Evolutionary conservation across 2,797 vertebrate genomes (phyloP), one percentile per base, ranked within the genome.

Genomic region (Onychomys arenicola): DNA sequence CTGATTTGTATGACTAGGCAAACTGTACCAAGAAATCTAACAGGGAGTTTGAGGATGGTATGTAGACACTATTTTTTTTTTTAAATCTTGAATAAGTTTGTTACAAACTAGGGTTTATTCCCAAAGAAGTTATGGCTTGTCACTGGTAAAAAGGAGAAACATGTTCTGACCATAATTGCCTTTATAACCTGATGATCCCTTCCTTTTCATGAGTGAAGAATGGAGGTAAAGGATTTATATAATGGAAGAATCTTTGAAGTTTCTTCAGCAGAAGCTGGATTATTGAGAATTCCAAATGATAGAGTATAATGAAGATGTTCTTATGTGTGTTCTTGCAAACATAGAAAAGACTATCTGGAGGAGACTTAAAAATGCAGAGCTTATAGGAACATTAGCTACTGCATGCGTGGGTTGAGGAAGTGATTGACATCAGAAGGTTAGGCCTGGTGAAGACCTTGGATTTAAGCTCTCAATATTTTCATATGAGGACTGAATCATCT

Each of bases 391-490:
- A 10, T 37, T 34, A 84, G 55, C 78, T 89, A 17, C 59, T 90
- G 63, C 52, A 32, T 57, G 40, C 69, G 14, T 61, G 57, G 63
- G 27, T 9, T 6, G 7, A 65, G 57, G 29, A 80, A 40, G 84
- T 6, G 92, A 61, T 40, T 2, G 8, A 32, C 57, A 77, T 21
- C 16, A 1, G 85, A 23, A 76, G 52, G 55, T 85, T 88, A 92
- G 95, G 84, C 76, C 63, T 82, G 1, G 63, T 89, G 84, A 93
- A 92, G 71, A 92, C 49, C 40, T 67, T 80, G 69, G 75, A 85
- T 88, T 96, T 94, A 96, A 94, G 61, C 9, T 71, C 75, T 91
- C 10, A 1, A 78, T 46, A 40, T 94, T 89, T 85, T 96, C 61
- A 37, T 67, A 19, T 77, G 59, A 76, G 73, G 59, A 89, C 78